Base-by-base conservation (phyloP, 2,113 vertebrate species). In the Rafetus swinhoei region DNA sequence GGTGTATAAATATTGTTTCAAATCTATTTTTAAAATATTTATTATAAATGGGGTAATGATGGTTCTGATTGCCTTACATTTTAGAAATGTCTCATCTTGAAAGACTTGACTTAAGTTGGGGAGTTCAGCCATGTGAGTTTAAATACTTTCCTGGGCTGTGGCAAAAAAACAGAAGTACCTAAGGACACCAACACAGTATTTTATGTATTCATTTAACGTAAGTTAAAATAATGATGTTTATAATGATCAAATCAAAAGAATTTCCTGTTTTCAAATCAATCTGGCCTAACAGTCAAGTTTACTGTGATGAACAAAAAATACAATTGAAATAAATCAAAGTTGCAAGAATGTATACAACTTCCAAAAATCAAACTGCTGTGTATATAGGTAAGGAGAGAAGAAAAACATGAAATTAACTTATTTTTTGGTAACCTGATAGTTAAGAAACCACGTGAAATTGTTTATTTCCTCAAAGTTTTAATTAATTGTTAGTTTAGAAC, bases 41-140 rank as follows among this genome's bases (percentile, higher is more conserved):
- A 72, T 35, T n/a, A 1, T 45, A 10, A 18, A 3, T 0, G 1
- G 0, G 0, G 12, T 81, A 86, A 76, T 8, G 2, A 25, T 35
- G 3, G 29, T 56, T 39, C 14, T 57, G 35, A 2, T 69, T 86
- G 12, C 32, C 4, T 80, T 69, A 12, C 60, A 82, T 0, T 0
- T 39, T 84, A 50, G 0, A 83, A 83, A 77, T 2, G 2, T n/a
- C 80, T 84, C 32, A 81, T 3, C 57, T 82, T 1, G 22, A 60
- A 69, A 77, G 4, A 53, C 4, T 81, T 82, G 3, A n/a, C 2
- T 13, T 35, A 13, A 35, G 84, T 35, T 1, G 79, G 39, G 14
- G 0, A 14, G 7, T 45, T 56, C 15, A 54, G 82, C 10, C 13
- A 79, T 8, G 82, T 74, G 2, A 65, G 1, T 1, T 91, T 10